Evolutionary conservation across 1,140 invertebrate genomes (phyloP).

Genomic region (Drosophila nebulosa): DNA sequence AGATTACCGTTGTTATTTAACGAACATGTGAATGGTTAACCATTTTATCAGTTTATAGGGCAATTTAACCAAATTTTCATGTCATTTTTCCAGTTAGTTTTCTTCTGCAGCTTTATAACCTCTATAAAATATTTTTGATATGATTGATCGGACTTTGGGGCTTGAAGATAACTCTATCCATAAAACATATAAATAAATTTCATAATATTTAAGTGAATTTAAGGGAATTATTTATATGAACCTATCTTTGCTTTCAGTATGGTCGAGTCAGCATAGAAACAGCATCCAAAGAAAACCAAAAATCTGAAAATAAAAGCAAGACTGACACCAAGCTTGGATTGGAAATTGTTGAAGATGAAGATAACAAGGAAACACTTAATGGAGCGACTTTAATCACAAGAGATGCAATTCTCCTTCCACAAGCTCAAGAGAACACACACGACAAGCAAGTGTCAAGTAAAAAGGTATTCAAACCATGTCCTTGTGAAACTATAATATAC

Average conservation of each 20-base stretch:
- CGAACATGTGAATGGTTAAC: background rate
- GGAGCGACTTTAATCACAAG: slow-evolving; percentile 82
- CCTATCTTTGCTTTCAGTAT: slow-evolving; percentile 81
- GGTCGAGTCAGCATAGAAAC: slow-evolving; percentile 90
- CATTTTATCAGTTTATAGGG: background rate
- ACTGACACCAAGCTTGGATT: slow-evolving; percentile 21
- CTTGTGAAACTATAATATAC: background rate
- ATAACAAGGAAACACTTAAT: slow-evolving; percentile 47
- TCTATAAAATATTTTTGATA: background rate
- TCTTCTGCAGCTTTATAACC: background rate
- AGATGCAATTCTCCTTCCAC: slow-evolving; percentile 83
- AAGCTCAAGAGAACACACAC: slow-evolving; percentile 43
- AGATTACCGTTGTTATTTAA: background rate
- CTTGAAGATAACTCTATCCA: background rate
- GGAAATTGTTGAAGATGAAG: slow-evolving; percentile 32
- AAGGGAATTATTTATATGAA: background rate
- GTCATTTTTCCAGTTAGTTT: background rate
- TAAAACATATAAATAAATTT: background rate
- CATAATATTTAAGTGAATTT: slow-evolving; percentile 1
- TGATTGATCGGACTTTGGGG: background rate
- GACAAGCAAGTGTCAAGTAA: slow-evolving; percentile 41
- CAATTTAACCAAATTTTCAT: background rate
- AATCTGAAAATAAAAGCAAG: slow-evolving; percentile 79
- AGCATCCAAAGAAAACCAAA: slow-evolving; percentile 82
- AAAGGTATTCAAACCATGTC: slow-evolving; percentile 26